Conservation (phyloP, 2,113 vertebrate species). For the Boulengeromyrus knoepffleri region DNA sequence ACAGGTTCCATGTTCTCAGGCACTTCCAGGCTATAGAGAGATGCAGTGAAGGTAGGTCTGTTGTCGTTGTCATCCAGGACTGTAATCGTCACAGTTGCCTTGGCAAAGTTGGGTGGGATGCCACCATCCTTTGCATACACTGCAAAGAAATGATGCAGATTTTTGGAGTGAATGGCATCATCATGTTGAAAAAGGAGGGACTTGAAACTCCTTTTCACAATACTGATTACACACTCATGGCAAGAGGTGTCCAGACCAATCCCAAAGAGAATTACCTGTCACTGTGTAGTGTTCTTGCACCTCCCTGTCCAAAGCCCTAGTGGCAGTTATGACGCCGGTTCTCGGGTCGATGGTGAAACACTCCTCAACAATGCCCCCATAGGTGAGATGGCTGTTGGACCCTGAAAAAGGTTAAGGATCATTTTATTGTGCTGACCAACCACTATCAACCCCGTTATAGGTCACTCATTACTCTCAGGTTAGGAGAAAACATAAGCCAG, state of each 20-base stretch:
- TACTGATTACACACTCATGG: neutral
- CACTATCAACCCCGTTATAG: neutral
- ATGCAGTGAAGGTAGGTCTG: conserved; percentile 65
- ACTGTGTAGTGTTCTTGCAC: conserved; percentile 64
- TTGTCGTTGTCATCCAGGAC: conserved; percentile 89
- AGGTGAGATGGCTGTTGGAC: conserved; percentile 75
- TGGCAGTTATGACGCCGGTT: conserved; percentile 78
- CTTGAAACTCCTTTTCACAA: neutral
- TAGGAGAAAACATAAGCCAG: neutral
- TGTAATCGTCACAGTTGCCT: conserved; percentile 65
- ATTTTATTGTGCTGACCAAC: neutral
- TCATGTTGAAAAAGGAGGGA: neutral
- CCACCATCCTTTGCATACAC: conserved; percentile 84
- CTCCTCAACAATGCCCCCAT: conserved; percentile 74
- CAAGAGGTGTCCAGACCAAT: neutral
- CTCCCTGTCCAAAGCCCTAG: conserved; percentile 71
- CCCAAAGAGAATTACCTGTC: neutral
- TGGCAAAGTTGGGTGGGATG: conserved; percentile 78
- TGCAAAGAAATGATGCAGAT: conserved; percentile 39
- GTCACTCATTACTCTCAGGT: neutral
- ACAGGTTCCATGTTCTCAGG: conserved; percentile 79
- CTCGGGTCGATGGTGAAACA: conserved; percentile 77
- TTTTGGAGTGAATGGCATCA: neutral
- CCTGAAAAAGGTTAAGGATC: conserved; percentile 51
- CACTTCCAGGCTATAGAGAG: conserved; percentile 72